Conservation (phyloP, 2,113 vertebrate genomes). For the Atrichornis clamosus region DNA sequence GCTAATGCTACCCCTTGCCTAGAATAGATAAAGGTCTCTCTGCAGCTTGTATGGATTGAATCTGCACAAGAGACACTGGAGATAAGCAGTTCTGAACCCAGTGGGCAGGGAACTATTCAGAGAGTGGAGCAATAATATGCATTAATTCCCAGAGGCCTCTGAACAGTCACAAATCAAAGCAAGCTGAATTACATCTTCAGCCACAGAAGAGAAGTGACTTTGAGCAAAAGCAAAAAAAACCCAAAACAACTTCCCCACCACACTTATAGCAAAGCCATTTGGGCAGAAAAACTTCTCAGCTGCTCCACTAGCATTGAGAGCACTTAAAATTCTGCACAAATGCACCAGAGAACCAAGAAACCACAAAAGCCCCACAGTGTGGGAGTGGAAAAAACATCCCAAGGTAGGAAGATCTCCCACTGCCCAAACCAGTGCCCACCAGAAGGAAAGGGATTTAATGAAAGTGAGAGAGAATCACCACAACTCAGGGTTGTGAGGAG, state of each 20-base stretch:
- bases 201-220: background rate
- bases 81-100: background rate
- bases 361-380: background rate
- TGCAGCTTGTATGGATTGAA: background rate
- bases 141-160: background rate
- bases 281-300: background rate
- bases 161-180: background rate
- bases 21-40: background rate
- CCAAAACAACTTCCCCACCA: background rate
- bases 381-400: background rate
- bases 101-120: background rate
- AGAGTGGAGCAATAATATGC: background rate
- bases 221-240: background rate
- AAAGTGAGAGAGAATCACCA: background rate
- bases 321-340: background rate
- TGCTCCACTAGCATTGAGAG: background rate
- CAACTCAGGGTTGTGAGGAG: background rate
- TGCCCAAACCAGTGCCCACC: accelerated
- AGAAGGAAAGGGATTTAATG: background rate
- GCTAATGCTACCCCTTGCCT: background rate
- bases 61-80: background rate
- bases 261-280: background rate
- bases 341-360: background rate
- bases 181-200: background rate
- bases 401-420: background rate